phyloP scores from a whole-genome alignment of 2,888 invertebrate species.

The Sceliomorpha sp. region DNA sequence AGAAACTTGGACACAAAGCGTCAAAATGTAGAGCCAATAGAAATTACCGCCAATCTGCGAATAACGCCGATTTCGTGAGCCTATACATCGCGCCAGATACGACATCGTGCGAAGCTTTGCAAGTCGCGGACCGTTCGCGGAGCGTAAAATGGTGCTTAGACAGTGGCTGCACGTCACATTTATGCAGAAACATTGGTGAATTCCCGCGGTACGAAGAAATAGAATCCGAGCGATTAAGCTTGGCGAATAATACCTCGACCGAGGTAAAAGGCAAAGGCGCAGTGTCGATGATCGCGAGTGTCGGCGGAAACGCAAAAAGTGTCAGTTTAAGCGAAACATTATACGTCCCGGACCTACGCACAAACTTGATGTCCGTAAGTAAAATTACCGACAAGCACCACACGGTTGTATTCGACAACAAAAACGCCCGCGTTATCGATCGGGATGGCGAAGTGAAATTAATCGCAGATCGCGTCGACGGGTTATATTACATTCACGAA shows the following conservation, averaged over 20 bases:
- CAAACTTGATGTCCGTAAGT: constrained; percentile 24
- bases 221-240: background rate
- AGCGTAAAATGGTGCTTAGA: constrained; percentile 28
- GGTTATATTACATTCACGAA: constrained; percentile 16
- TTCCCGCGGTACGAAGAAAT: constrained; percentile 4
- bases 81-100: background rate
- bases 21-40: too few relatives aligned
- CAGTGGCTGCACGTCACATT: constrained; percentile 41
- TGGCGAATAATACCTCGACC: constrained; percentile 14
- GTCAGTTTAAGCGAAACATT: constrained; percentile 14
- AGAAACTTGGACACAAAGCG: too few relatives aligned
- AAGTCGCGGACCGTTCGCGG: background rate
- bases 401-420: constrained; percentile 11
- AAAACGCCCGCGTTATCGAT: constrained; percentile 7
- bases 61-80: background rate
- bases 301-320: constrained; percentile 1
- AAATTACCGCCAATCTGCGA: background rate
- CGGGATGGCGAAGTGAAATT: background rate
- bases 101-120: background rate
- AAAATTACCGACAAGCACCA: constrained; percentile 21
- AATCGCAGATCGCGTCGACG: constrained; percentile 17
- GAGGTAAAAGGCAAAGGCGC: constrained; percentile 30
- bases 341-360: constrained; percentile 23
- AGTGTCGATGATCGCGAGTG: constrained; percentile 10
- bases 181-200: constrained; percentile 33